These are phyloP conservation scores for Choristoneura rosaceana DNA, from an alignment of 2,888 invertebrate species.

Conservation along the genomic window DNA sequence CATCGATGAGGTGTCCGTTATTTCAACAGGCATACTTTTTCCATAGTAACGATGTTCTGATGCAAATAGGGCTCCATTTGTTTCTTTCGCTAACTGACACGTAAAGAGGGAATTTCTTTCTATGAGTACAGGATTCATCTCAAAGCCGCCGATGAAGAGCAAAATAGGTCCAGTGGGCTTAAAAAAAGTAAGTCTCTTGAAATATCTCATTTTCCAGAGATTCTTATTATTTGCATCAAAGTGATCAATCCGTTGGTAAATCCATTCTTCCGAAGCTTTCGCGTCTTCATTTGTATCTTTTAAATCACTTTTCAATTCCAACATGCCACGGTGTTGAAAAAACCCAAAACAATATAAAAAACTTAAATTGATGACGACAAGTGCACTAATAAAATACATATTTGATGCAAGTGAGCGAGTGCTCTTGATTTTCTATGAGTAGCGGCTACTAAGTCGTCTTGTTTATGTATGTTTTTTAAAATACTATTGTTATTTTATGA, in stretches of 20 bases:
- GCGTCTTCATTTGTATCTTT: slow-evolving; percentile 39
- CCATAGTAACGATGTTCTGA: slow-evolving; percentile 78
- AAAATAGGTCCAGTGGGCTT: slow-evolving; percentile 66
- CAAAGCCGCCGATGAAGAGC: slow-evolving; percentile 66
- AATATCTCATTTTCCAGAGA: slow-evolving; percentile 72
- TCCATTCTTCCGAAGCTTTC: slow-evolving; percentile 57
- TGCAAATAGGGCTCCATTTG: slow-evolving; percentile 70
- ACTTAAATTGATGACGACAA: slow-evolving; percentile 47
- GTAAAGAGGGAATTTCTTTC: slow-evolving; percentile 64
- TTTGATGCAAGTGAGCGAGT: background rate
- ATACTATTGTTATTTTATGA: too few species aligned
- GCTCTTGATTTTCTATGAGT: background rate
- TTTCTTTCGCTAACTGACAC: slow-evolving; percentile 69
- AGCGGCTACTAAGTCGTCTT: too few species aligned
- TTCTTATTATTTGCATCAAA: slow-evolving; percentile 62
- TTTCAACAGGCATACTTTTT: slow-evolving; percentile 58
- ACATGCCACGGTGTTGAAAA: slow-evolving; percentile 42
- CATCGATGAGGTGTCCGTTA: too few species aligned
- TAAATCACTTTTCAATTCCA: background rate
- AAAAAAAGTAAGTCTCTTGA: slow-evolving; percentile 66
- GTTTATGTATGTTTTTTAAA: too few species aligned
- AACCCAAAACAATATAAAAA: slow-evolving; percentile 52
- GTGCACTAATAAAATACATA: slow-evolving; percentile 2
- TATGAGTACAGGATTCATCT: slow-evolving; percentile 57
- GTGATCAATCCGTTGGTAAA: slow-evolving; percentile 71